Evolutionary conservation across 2,888 invertebrate species (phyloP).

Genomic region (Diabrotica balteata): DNA sequence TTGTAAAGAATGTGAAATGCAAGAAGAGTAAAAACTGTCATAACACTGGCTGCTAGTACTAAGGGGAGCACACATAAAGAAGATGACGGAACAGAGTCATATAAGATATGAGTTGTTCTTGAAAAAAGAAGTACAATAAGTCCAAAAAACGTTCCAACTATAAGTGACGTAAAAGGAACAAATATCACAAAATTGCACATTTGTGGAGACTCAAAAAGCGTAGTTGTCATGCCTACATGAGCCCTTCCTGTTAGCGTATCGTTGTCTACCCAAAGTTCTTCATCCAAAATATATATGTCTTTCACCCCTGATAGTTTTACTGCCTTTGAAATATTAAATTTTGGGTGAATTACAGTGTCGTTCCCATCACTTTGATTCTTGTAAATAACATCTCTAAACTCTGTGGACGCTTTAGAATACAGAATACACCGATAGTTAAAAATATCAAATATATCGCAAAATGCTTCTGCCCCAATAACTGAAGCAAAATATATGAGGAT

Average conservation of each 20-base stretch:
- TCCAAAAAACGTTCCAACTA: constrained; percentile 44
- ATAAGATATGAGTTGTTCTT: constrained; percentile 36
- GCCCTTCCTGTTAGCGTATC: constrained; percentile 20
- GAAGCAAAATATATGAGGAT: constrained; percentile 16
- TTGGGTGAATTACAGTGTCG: neutral
- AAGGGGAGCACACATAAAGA: constrained; percentile 50
- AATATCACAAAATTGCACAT: constrained; percentile 48
- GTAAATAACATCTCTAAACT: constrained; percentile 9
- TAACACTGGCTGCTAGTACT: constrained; percentile 35
- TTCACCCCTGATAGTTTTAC: constrained; percentile 10
- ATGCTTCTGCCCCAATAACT: constrained; percentile 31
- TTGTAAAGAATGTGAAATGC: constrained; percentile 28
- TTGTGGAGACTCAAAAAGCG: constrained; percentile 17
- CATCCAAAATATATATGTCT: constrained; percentile 19
- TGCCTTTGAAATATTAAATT: neutral
- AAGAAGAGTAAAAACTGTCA: constrained; percentile 36
- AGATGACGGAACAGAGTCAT: constrained; percentile 45
- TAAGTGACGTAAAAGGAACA: constrained; percentile 45
- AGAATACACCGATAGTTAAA: constrained; percentile 34
- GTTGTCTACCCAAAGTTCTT: constrained; percentile 26
- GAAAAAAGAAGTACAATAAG: constrained; percentile 30
- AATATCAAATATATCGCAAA: constrained; percentile 39
- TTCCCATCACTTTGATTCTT: constrained; percentile 1
- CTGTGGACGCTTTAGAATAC: constrained; percentile 29
- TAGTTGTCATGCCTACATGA: constrained; percentile 17